These are phyloP conservation scores for Phortica okadai DNA, from an alignment of 2,888 invertebrate species.

Conservation along the genomic window DNA sequence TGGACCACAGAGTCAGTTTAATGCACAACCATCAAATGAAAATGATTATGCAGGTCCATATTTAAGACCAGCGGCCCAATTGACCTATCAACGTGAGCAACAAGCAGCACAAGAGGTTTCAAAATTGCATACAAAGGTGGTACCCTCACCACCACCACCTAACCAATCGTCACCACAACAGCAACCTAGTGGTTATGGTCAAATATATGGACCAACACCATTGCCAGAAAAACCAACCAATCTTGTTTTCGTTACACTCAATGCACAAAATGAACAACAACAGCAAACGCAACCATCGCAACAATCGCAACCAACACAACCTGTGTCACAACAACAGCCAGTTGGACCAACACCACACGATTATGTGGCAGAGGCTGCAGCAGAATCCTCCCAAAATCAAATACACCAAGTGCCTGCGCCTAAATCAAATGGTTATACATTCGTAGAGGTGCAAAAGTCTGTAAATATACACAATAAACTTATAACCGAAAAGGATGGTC, in stretches of 20 bases:
- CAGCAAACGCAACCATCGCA: neutral
- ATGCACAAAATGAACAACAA: slow-evolving; percentile 45
- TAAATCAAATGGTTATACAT: slow-evolving; percentile 77
- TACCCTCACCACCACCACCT: slow-evolving; percentile 43
- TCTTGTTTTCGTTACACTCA: slow-evolving; percentile 63
- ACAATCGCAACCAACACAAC: neutral
- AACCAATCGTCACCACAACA: neutral
- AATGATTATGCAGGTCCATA: slow-evolving; percentile 39
- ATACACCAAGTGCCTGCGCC: slow-evolving; percentile 46
- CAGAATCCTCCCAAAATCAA: slow-evolving; percentile 49
- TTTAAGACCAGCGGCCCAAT: slow-evolving; percentile 53
- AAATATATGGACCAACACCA: slow-evolving; percentile 49
- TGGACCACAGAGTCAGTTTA: slow-evolving; percentile 37
- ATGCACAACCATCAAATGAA: slow-evolving; percentile 36
- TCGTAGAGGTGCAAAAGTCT: slow-evolving; percentile 83
- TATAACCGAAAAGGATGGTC: slow-evolving; percentile 73
- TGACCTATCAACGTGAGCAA: slow-evolving; percentile 52
- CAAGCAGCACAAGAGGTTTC: slow-evolving; percentile 32
- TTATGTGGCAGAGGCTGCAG: slow-evolving; percentile 64
- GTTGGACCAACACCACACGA: slow-evolving; percentile 60
- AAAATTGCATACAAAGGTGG: slow-evolving; percentile 53
- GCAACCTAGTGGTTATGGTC: neutral
- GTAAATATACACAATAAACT: slow-evolving; percentile 77
- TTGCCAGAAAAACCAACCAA: slow-evolving; percentile 44
- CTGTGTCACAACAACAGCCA: slow-evolving; percentile 29